Percentiles rank a stretch among this genome's conserved stretches.
These are phyloP conservation scores for Dichetophora obliterata DNA, from an alignment of 2,888 invertebrate genomes.

Conservation along the genomic window DNA sequence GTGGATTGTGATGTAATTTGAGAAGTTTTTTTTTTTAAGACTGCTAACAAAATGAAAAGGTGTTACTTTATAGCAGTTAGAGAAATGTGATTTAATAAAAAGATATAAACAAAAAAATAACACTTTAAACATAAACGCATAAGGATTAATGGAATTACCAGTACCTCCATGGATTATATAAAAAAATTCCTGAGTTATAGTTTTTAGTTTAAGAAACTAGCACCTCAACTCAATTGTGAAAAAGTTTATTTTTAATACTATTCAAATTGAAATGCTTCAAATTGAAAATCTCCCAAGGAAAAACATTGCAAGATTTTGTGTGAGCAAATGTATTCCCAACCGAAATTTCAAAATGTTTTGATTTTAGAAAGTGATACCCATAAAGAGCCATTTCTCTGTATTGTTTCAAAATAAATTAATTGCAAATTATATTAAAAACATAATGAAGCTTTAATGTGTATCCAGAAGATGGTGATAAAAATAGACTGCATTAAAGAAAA, in stretches of 20 bases:
- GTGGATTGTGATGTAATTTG: slow-evolving; percentile 1
- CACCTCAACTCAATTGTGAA: too few species aligned
- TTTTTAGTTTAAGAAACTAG: neutral
- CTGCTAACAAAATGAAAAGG: slow-evolving; percentile 19
- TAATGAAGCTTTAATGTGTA: neutral
- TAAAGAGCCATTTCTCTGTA: too few species aligned
- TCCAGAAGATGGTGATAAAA: neutral
- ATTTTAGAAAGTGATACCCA: too few species aligned
- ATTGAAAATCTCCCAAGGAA: too few species aligned
- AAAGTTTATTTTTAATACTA: too few species aligned
- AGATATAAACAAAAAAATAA: neutral
- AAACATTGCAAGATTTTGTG: too few species aligned
- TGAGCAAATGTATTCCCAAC: too few species aligned
- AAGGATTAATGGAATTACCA: slow-evolving; percentile 33
- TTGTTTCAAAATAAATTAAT: too few species aligned
- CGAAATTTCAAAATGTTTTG: too few species aligned
- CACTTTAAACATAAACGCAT: neutral
- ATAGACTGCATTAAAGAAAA: too few species aligned
- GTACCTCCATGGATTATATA: slow-evolving; percentile 49
- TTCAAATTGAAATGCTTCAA: too few species aligned
- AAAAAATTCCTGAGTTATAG: neutral
- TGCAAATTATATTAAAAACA: neutral
- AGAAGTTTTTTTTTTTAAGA: neutral
- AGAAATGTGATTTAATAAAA: neutral
- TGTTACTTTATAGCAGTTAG: neutral